Evolutionary conservation across 2,888 invertebrate genomes (phyloP), one percentile per base, ranked within the genome.

Genomic region (Chalcosyrphus nemorum): DNA sequence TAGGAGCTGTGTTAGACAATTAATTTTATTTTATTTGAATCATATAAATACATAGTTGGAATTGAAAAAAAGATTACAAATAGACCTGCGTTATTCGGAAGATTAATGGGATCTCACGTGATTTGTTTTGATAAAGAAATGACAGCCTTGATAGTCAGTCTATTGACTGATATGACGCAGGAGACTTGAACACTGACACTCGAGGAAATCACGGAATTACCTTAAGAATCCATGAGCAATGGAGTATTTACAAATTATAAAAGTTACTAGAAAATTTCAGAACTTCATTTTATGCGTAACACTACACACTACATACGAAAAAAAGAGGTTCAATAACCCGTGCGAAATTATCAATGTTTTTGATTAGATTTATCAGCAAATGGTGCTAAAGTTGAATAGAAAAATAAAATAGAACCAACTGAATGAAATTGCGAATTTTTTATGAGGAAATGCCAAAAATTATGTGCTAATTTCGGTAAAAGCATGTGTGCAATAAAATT

Each of bases 281-380:
- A 13, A 38, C 13, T 38, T 38, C n/a, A 27, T 50, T 50, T 27
- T 13, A 13, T 50, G 50, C 50, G 50, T 52, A 29, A 29, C 2
- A 27, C 52, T 52, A 13, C 1, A 6, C 0, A n/a, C 5, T 24
- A 11, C 9, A 0, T 45, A 7, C 2, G 1, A 15, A 15, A 13
- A n/a, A 61, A 61, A 27, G 52, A 61, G 72, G 72, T 61, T 72
- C 72, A 59, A 50, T 52, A 52, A 61, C 59, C 52, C 41, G 50
- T n/a, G 52, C 11, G 47, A 21, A 61, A 27, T 50, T 61, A 61
- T 72, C 50, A 71, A 17, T 24, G n/a, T 19, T 54, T 54, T 45
- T 21, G 17, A 29, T 74, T 56, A 65, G 45, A 11, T 47, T 56
- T 70, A 70, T 70, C 63, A 52, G 65, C 9, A 63, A 65, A n/a